phyloP scores from a whole-genome alignment of 2,888 invertebrate species.

The Drosophila parthenogenetica region DNA sequence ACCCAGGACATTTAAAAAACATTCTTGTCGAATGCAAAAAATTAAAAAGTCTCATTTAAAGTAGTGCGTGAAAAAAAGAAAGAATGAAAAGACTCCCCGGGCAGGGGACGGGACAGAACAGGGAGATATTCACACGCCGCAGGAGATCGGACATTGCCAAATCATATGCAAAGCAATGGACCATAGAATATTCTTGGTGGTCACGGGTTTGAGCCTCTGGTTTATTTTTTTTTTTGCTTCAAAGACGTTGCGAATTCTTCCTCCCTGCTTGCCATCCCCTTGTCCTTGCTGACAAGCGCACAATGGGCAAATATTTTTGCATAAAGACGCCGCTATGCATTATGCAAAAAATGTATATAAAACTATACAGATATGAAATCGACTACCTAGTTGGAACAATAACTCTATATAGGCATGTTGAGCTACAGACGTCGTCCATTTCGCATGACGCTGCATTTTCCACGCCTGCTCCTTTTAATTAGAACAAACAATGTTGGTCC shows the following conservation, averaged over 20 bases:
- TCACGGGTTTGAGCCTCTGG: slow-evolving; percentile 35
- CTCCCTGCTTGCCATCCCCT: slow-evolving; percentile 11
- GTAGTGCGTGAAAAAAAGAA: slow-evolving; percentile 37
- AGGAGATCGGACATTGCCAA: slow-evolving; percentile 37
- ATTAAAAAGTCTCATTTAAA: slow-evolving; percentile 52
- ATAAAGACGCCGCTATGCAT: slow-evolving; percentile 42
- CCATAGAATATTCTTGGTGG: slow-evolving; percentile 38
- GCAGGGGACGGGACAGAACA: background rate
- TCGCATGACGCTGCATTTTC: slow-evolving; percentile 64
- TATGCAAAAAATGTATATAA: slow-evolving; percentile 45
- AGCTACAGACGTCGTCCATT: slow-evolving; percentile 28
- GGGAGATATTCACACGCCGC: slow-evolving; percentile 54
- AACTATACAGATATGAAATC: slow-evolving; percentile 7
- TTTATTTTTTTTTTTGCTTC: slow-evolving; percentile 26
- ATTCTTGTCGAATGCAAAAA: slow-evolving; percentile 31
- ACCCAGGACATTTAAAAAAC: slow-evolving; percentile 51
- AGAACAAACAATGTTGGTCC: slow-evolving; percentile 64
- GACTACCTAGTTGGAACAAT: slow-evolving; percentile 40
- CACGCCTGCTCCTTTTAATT: slow-evolving; percentile 69
- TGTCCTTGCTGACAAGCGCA: slow-evolving; percentile 52
- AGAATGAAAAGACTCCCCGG: slow-evolving; percentile 21
- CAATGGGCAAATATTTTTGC: slow-evolving; percentile 52
- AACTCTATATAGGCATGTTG: slow-evolving; percentile 6
- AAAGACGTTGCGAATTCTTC: slow-evolving; percentile 35
- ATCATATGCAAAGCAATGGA: slow-evolving; percentile 53